Percentiles rank a stretch among this genome's conserved stretches.
These are phyloP conservation scores for Thaleichthys pacificus DNA, from an alignment of 2,797 vertebrate species.

Conservation along the genomic window DNA sequence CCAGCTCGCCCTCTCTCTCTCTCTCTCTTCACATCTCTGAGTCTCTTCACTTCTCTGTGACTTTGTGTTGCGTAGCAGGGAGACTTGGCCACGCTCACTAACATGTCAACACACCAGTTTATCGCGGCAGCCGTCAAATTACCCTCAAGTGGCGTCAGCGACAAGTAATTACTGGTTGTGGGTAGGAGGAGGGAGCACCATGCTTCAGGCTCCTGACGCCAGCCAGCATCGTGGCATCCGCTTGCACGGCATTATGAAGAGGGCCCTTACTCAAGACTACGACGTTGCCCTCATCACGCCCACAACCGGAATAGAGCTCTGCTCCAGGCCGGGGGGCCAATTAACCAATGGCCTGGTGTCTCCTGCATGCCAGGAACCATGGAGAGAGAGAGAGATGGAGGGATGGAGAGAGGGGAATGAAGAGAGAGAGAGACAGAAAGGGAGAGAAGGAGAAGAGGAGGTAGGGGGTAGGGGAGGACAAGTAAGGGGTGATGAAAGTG, in stretches of 20 bases:
- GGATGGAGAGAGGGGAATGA: background rate
- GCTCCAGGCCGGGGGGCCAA: conserved; percentile 52
- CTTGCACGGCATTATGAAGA: background rate
- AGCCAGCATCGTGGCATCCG: background rate
- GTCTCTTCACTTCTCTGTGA: conserved; percentile 3
- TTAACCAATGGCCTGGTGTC: conserved; percentile 51
- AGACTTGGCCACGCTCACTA: conserved; percentile 18
- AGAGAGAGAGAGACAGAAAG: background rate
- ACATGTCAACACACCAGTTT: conserved; percentile 61
- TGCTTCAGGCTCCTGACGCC: background rate
- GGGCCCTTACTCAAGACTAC: conserved; percentile 15
- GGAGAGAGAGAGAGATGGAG: background rate
- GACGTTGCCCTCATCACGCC: conserved; percentile 35
- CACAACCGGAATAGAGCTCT: conserved; percentile 62
- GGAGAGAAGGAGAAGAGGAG: background rate
- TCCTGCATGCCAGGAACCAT: conserved; percentile 34
- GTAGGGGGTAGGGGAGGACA: conserved; percentile 14
- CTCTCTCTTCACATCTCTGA: too few species aligned
- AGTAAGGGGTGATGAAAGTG: conserved; percentile 14
- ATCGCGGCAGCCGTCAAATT: conserved; percentile 48
- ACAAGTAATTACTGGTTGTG: conserved; percentile 61
- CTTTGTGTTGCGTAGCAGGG: too few species aligned
- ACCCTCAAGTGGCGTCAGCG: conserved; percentile 51
- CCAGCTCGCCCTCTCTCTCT: too few species aligned
- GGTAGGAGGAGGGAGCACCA: conserved; percentile 27